phyloP scores from a whole-genome alignment of 2,113 vertebrate genomes.

The Catharus minimus region DNA sequence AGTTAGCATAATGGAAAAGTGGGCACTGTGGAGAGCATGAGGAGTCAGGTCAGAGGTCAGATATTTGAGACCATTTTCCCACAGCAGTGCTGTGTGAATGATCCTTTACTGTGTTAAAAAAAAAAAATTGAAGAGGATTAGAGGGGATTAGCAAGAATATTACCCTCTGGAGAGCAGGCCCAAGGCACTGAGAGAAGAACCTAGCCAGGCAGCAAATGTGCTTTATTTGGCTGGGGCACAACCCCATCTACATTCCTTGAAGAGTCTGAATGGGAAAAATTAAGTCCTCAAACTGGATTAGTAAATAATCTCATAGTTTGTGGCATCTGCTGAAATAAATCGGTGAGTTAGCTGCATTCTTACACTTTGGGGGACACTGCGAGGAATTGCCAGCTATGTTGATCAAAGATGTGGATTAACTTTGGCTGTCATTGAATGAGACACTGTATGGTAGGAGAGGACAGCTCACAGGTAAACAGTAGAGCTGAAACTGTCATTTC shows the following conservation, averaged over 20 bases:
- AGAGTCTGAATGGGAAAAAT: slow-evolving; percentile 80
- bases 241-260: slow-evolving; percentile 81
- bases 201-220: slow-evolving; percentile 84
- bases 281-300: slow-evolving; percentile 82
- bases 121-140: slow-evolving; percentile 76
- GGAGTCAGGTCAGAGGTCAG: slow-evolving; percentile 87
- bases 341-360: slow-evolving; percentile 65
- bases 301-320: slow-evolving; percentile 84
- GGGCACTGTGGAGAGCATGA: slow-evolving; percentile 57
- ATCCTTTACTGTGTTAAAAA: slow-evolving; percentile 75
- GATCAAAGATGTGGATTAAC: slow-evolving; percentile 69
- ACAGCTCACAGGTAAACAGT: slow-evolving; percentile 21
- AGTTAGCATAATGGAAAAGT: not conserved
- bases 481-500: not conserved
- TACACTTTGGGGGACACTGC: slow-evolving; percentile 62
- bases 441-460: not conserved
- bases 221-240: slow-evolving; percentile 81
- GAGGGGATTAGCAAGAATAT: slow-evolving; percentile 82
- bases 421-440: slow-evolving; percentile 23
- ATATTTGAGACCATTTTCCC: slow-evolving; percentile 84
- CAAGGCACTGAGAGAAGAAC: slow-evolving; percentile 73
- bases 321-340: slow-evolving; percentile 79
- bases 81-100: slow-evolving; percentile 74
- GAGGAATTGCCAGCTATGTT: slow-evolving; percentile 51
- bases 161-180: slow-evolving; percentile 73